Base-by-base conservation (phyloP, 2,888 invertebrate genomes). In the Drosophila infuscata region DNA sequence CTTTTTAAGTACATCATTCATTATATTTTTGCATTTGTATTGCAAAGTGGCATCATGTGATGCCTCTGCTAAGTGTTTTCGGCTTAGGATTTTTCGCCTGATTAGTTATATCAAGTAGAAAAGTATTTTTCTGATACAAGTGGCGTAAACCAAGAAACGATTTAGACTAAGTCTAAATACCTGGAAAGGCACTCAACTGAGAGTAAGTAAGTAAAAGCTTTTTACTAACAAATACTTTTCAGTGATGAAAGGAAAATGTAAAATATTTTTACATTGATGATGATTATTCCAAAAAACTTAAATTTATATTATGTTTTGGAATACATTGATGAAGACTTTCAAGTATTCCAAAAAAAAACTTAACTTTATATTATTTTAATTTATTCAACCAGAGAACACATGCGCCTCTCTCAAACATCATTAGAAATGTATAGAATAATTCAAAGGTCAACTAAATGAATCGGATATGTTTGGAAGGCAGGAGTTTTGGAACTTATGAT, bases 11-110 rank as follows among this genome's bases (percentile, higher is more conserved):
- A 35, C 3, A 8, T 35, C 9, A 15, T 5, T 43, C 30, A 48
- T 15, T 3, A 11, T 30, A 29, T 20, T 30, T 20, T 33, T 25
- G 58, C 32, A 17, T 20, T 38, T 17, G 12, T n/a, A 29, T 29
- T 57, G 56, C 3, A 66, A 67, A 79, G 48, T 62, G 61, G 38
- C 38, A 20, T 38, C 9, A 43, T 46, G 29, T 33, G 60, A 25
- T 43, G 25, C 41, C 33, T 56, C 15, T 4, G 48, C 41, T 58
- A 61, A 80, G 80, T 71, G 71, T 68, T 75, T 71, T 76, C 11
- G 51, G 49, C 67, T 76, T 68, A 54, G 46, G 30, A 56, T 54
- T 74, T 69, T 36, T 3, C 62, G 77, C 76, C 25, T 41, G 35
- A 66, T 38, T 29, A 41, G 15, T 25, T 43, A 46, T 63, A 48